phyloP scores from a whole-genome alignment of 2,888 invertebrate genomes.

The Malacosoma neustria region DNA sequence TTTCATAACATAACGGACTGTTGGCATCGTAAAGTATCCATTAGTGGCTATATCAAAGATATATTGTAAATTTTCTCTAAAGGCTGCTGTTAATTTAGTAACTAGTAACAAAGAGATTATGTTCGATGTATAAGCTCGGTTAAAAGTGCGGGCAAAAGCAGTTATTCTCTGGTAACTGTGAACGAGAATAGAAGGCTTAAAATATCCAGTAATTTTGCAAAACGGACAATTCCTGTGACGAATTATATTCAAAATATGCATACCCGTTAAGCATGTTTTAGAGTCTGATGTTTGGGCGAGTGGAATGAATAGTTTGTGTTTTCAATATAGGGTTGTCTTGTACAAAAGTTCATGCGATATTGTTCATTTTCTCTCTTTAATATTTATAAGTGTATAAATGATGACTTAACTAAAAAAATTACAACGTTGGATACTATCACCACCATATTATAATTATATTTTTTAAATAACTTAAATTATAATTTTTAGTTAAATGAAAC shows the following conservation, averaged over 20 bases:
- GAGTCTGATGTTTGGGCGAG: slow-evolving; percentile 17
- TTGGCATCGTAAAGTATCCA: slow-evolving; percentile 16
- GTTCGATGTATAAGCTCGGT: background rate
- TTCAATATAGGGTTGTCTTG: slow-evolving; percentile 1
- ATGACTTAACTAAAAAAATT: no score
- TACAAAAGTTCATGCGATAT: no score
- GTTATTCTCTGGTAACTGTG: background rate
- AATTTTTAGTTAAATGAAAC: no score
- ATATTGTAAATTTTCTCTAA: background rate
- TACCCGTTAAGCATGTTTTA: slow-evolving; percentile 18
- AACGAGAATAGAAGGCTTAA: background rate
- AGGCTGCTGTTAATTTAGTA: slow-evolving; percentile 1
- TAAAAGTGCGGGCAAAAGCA: background rate
- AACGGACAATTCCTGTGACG: slow-evolving; percentile 19
- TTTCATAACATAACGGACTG: slow-evolving; percentile 30
- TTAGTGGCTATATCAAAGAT: background rate
- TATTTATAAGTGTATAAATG: no score
- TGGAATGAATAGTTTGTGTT: background rate
- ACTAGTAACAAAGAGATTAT: background rate
- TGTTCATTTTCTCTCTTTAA: no score
- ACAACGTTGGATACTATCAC: no score
- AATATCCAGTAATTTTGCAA: slow-evolving; percentile 16
- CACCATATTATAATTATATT: no score
- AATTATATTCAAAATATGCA: slow-evolving; percentile 23
- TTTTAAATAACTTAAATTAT: no score